Percentiles rank a stretch among this genome's conserved stretches.
These are phyloP conservation scores for Atherix ibis DNA, from an alignment of 2,888 invertebrate species.

Conservation along the genomic window DNA sequence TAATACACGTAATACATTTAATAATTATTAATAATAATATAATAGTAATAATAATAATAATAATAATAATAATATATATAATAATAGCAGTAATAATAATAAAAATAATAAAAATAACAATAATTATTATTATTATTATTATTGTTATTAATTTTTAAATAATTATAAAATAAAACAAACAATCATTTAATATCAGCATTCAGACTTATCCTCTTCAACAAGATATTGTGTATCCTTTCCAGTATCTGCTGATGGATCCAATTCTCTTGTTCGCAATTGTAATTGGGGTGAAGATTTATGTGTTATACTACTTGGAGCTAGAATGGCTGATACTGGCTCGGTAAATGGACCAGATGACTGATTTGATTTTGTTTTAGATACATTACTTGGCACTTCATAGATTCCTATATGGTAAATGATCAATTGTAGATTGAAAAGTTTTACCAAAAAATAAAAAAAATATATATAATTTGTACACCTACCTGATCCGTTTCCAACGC, in stretches of 20 bases:
- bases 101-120: no score
- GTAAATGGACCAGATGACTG: conserved; percentile 32
- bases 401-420: conserved; percentile 39
- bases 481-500: conserved; percentile 44
- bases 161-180: conserved; percentile 10
- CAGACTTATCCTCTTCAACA: conserved; percentile 71
- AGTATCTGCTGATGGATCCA: conserved; percentile 72
- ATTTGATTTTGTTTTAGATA: conserved; percentile 45
- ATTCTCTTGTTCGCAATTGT: conserved; percentile 56
- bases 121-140: no score
- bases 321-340: conserved; percentile 53
- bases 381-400: conserved; percentile 67
- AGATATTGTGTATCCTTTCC: conserved; percentile 84
- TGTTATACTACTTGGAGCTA: conserved; percentile 68
- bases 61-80: no score
- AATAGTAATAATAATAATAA: no score
- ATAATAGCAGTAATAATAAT: no score
- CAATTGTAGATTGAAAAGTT: no score
- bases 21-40: no score
- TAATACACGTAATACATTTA: no score
- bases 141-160: no score
- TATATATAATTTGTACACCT: conserved; percentile 18
- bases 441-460: neutral
- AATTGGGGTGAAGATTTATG: conserved; percentile 60
- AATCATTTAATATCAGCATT: conserved; percentile 33